phyloP scores from a whole-genome alignment of 2,113 vertebrate genomes.

The Suncus etruscus region DNA sequence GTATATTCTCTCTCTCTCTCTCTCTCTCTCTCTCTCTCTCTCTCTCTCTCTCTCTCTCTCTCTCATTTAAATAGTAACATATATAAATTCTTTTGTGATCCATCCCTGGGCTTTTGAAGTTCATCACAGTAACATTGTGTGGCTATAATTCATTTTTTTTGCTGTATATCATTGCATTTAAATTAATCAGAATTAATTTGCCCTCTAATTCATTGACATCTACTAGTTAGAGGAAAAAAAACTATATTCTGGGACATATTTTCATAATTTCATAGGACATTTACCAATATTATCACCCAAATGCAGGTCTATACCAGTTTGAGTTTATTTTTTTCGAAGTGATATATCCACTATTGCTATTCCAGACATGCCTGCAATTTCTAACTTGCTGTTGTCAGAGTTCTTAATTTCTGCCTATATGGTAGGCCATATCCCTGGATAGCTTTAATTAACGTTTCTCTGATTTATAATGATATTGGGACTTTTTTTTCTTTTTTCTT shows the following conservation, averaged over 20 bases:
- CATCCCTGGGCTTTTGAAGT: not conserved
- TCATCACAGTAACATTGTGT: not conserved
- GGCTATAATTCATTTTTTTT: not conserved
- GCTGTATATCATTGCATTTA: not conserved
- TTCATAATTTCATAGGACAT: not conserved
- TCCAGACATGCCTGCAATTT: not conserved
- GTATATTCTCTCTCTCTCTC: not conserved
- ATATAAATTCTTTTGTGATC: constrained; percentile 17
- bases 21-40: not conserved
- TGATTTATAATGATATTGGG: constrained; percentile 3
- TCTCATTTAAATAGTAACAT: constrained; percentile 42
- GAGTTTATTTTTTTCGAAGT: constrained; percentile 21
- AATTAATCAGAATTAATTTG: not conserved
- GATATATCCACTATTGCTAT: not conserved
- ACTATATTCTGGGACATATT: not conserved
- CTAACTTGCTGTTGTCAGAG: not conserved
- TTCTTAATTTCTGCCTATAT: not conserved
- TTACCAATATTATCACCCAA: not conserved
- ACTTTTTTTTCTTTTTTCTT: not conserved
- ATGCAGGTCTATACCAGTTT: not conserved
- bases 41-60: not conserved
- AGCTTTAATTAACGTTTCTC: constrained; percentile 53
- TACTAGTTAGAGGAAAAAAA: not conserved
- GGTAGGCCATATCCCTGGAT: not conserved
- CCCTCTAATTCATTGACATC: not conserved